Evolutionary conservation across 2,797 vertebrate species (phyloP), one percentile per base, ranked within the genome.

Genomic region (Periophthalmus magnuspinnatus): DNA sequence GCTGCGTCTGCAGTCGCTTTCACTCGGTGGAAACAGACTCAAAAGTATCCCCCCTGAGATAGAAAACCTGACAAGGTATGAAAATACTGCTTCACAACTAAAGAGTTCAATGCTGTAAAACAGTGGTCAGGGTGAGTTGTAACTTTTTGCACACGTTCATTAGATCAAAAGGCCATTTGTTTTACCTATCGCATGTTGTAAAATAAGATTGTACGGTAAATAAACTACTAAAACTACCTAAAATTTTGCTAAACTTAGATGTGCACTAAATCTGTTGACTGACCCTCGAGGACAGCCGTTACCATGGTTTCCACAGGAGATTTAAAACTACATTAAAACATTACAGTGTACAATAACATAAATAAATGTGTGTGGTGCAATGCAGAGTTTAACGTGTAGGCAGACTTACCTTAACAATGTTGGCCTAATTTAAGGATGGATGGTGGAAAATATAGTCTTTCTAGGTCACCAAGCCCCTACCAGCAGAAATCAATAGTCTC

Each of bases 1-100:
- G 64, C 90, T 81, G 41, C 92, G 91, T 9, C 94, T 99, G 56
- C 95, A 94, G 78, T 97, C 96, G 65, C 96, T 99, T 7, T 97
- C 97, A 14, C 88, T 99, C 64, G 97, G 97, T 22, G 96, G 97
- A 65, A 99, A 98, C 94, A 87, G 96, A 71, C 94, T 99, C 63
- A 95, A 94, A 82, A 85, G 84, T 89, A 99, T 98, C 81, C 97
- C 97, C 0, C 76, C 93, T 1, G 96, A 97, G 80, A 97, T 99
- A 75, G 96, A 98, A 75, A 91, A 95, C 67, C 85, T 99, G 62
- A 90, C 82, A 81, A 96, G 97, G 97, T 98, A 89, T 56, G 88
- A 55, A n/a, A 56, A 0, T 5, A n/a, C 45, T 32, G 0, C 34
- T 6, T 22, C 17, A 34, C 47, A 45, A 41, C 38, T 41, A 10